Evolutionary conservation across 2,888 invertebrate genomes (phyloP), one percentile per base, ranked within the genome.

Genomic region (Drosophila kambysellisi): DNA sequence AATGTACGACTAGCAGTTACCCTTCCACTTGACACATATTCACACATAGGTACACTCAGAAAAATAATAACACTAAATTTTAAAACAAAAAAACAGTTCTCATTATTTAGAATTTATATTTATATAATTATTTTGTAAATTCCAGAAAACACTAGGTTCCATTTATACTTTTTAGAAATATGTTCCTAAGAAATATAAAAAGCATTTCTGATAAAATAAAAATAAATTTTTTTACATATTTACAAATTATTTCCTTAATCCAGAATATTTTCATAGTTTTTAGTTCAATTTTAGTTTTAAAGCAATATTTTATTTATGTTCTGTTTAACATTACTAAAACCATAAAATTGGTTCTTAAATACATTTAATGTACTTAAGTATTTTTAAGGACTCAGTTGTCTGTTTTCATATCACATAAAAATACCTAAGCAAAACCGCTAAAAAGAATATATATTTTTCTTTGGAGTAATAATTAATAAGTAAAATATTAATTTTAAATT

Each of bases 61-160:
- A 2, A 25, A 15, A 1, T 4, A 20, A 15, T 15, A 25, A 0
- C 2, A 4, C 20, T 25, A 0, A 20, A 0, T 7, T 2, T 0
- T 4, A 25, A 25, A 25, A 15, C 0, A 20, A 8, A 7, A 43
- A 7, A 46, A 6, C 1, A 20, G 6, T 6, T n/a, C 0, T n/a
- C 8, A 1, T 39, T 41, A 41, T 41, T 41, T 4, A 41, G 1
- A n/a, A n/a, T n/a, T 2, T 9, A 5, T 41, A 41, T n/a, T n/a
- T 41, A 41, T 17, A 11, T n/a, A 11, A 7, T 20, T 43, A 12
- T 43, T 43, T 43, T 20, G 0, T 20, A 1, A 20, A 20, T 6
- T 43, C 12, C 7, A 20, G 11, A n/a, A 39, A 4, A 8, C 33
- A 33, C 6, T 3, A 6, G 0, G 11, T 43, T n/a, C 11, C 0